These are phyloP conservation scores for Australoheros facetus DNA, from an alignment of 2,797 vertebrate species.

Conservation along the genomic window DNA sequence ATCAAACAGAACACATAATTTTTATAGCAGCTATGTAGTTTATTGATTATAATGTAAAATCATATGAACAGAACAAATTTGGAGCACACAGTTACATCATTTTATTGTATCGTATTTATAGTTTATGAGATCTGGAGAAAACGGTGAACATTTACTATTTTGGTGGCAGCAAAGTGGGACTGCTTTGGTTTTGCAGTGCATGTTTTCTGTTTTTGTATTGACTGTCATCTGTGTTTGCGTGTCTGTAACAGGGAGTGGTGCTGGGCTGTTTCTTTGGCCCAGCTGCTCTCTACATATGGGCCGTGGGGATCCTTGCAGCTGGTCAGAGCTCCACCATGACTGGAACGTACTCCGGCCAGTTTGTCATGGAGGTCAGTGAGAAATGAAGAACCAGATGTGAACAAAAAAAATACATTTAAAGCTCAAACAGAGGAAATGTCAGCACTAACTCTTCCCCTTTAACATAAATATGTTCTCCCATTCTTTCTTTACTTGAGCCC, in stretches of 20 bases:
- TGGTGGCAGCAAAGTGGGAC: not conserved
- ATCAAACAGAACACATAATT: rapidly evolving
- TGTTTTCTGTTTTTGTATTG: not conserved
- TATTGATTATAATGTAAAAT: not conserved
- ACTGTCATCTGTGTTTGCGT: slow-evolving; percentile 1
- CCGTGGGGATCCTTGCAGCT: slow-evolving; percentile 91
- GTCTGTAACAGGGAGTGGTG: slow-evolving; percentile 61
- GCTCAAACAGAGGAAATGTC: not conserved
- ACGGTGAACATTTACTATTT: not conserved
- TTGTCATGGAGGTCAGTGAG: slow-evolving; percentile 91
- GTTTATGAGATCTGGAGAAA: not conserved
- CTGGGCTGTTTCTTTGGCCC: slow-evolving; percentile 93
- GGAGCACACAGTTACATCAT: not conserved
- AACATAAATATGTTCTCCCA: not conserved
- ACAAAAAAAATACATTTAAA: not conserved
- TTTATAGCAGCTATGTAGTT: not conserved
- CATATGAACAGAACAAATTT: not conserved
- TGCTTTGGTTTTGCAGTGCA: not conserved
- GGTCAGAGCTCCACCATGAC: slow-evolving; percentile 97
- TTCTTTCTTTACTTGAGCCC: not conserved
- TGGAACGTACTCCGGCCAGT: slow-evolving; percentile 93
- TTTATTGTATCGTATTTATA: not conserved
- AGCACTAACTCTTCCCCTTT: not conserved
- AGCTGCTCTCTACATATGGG: slow-evolving; percentile 92
- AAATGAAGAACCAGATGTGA: slow-evolving; percentile 3